Base-by-base conservation (phyloP, 1,140 invertebrate genomes). In the Mya arenaria region DNA sequence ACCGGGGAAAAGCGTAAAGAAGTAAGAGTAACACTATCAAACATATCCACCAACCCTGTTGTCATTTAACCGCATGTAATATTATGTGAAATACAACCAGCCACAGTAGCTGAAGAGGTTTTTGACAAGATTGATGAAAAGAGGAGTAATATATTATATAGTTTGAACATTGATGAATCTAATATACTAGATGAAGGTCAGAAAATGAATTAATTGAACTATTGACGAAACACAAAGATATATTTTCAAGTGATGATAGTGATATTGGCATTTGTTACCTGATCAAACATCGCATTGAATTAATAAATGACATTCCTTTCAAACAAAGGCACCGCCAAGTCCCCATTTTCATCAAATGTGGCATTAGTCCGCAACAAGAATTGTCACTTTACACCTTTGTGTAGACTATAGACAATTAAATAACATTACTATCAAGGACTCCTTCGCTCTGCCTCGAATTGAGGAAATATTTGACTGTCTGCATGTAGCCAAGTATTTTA, bases 381-480 rank as follows among this genome's bases (percentile, higher is more conserved):
- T 5, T n/a, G 55, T n/a, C 6, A 58, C n/a, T 8, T 28, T 58
- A n/a, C 6, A 28, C 6, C 6, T 6, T 6, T 58, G 55, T n/a
- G 55, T 58, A 5, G n/a, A 58, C 30, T 58, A 58, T 28, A 6
- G 68, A 15, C 10, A 32, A 6, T 55, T 52, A 15, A 44, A 69
- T 4, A 41, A 44, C 13, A 39, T n/a, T 17, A 72, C 69, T 5
- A 37, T 55, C 28, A 74, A 62, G 41, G 36, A 74, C 32, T 41
- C 62, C 13, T 71, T 25, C 30, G 39, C 39, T 17, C 32, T 66
- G 34, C 63, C 63, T 1, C 25, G 63, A 37, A 66, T 66, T 10
- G 69, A 73, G 30, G 4, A 56, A 34, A 34, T 58, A 25, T 1
- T 73, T 17, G 69, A 73, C 41, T 55, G 48, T 56, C 30, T 73